Conservation (phyloP, 1,140 invertebrate species). For the Varroa destructor region DNA sequence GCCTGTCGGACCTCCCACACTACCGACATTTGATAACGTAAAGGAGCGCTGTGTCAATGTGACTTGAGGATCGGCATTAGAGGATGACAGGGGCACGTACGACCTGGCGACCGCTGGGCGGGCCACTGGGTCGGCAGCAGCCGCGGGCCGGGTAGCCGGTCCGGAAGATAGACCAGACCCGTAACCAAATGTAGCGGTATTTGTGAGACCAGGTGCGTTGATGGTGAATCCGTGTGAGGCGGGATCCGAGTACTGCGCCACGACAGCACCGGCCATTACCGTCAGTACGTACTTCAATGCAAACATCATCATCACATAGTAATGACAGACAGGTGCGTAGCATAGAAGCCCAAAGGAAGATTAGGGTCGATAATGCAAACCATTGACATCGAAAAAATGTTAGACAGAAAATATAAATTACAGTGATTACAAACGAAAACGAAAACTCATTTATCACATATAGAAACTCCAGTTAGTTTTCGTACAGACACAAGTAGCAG, state of each 20-base stretch:
- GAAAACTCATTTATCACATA: no score
- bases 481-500: no score
- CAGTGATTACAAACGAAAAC: no score
- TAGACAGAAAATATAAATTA: no score
- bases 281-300: slow-evolving; percentile 6
- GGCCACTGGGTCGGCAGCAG: neutral
- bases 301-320: no score
- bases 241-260: slow-evolving; percentile 20
- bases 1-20: slow-evolving; percentile 21
- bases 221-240: slow-evolving; percentile 22
- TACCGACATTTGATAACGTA: slow-evolving; percentile 18
- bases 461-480: no score
- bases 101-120: neutral
- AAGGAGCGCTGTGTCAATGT: slow-evolving; percentile 4
- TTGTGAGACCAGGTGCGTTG: slow-evolving; percentile 21
- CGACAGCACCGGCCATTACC: neutral
- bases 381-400: no score
- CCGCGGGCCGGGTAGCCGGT: neutral
- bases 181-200: slow-evolving; percentile 19
- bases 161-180: slow-evolving; percentile 11
- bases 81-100: slow-evolving; percentile 14
- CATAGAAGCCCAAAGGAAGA: no score
- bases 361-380: no score
- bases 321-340: no score
- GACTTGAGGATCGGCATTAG: slow-evolving; percentile 4